Conservation (phyloP, 2,888 invertebrate genomes). For the Caenorhabditis auriculariae region DNA sequence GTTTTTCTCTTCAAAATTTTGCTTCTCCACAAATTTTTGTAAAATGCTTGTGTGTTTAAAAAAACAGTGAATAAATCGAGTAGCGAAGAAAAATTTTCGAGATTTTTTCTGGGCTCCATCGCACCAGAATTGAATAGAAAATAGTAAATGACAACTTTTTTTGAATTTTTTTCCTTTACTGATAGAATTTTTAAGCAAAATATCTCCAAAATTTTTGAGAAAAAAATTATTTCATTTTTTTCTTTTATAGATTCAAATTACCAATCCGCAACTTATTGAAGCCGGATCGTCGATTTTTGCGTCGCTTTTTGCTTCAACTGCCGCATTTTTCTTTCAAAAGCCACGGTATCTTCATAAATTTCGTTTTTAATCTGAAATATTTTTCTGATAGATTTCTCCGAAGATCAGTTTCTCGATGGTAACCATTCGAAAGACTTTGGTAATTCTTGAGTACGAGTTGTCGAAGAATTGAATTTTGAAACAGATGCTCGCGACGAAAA, state of each 20-base stretch:
- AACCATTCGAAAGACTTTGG: neutral
- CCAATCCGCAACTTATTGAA: no score
- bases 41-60: neutral
- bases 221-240: no score
- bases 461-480: neutral
- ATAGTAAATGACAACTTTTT: no score
- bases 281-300: slow-evolving; percentile 1
- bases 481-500: slow-evolving; percentile 8
- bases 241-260: no score
- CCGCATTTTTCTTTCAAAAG: slow-evolving; percentile 30
- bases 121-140: no score
- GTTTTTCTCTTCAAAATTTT: neutral
- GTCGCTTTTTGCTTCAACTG: slow-evolving; percentile 22
- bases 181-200: no score
- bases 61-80: neutral
- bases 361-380: no score
- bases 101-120: no score
- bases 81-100: no score
- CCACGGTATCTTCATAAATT: no score
- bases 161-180: no score
- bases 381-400: neutral
- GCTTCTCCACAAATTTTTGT: neutral
- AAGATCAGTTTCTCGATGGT: neutral
- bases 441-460: slow-evolving; percentile 1
- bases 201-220: no score